phyloP scores from a whole-genome alignment of 2,797 vertebrate species.

The Paramormyrops hopkinsi region DNA sequence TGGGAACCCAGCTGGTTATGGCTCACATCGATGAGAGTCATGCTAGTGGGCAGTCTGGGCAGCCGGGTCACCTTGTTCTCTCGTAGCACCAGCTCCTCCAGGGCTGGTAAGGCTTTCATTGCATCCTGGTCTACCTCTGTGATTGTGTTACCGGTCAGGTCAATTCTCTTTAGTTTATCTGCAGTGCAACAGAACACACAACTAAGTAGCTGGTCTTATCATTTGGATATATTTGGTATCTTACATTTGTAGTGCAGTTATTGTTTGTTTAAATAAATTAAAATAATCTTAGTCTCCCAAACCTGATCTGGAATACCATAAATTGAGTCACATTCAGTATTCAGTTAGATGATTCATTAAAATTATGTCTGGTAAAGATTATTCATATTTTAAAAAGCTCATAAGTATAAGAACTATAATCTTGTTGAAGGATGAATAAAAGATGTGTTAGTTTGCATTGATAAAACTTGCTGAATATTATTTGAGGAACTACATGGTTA shows the following conservation, averaged over 20 bases:
- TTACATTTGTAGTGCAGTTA: background rate
- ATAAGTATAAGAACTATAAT: background rate
- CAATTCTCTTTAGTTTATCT: slow-evolving; percentile 87
- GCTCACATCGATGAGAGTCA: slow-evolving; percentile 82
- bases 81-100: slow-evolving; percentile 79
- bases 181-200: background rate
- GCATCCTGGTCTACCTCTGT: slow-evolving; percentile 76
- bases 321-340: background rate
- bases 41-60: slow-evolving; percentile 74
- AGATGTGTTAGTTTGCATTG: background rate
- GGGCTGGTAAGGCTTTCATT: slow-evolving; percentile 69
- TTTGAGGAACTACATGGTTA: background rate
- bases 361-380: background rate
- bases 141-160: slow-evolving; percentile 85
- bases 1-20: slow-evolving; percentile 79
- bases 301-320: background rate
- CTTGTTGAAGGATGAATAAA: background rate
- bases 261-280: background rate
- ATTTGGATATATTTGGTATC: background rate
- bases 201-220: background rate
- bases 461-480: background rate
- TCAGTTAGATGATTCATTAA: background rate
- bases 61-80: slow-evolving; percentile 87
- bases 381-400: background rate
- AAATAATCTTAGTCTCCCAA: background rate